Percentiles rank a stretch among this genome's conserved stretches.
phyloP scores from a whole-genome alignment of 92 coral and sea anemone genomes.

The Epizoanthus rinbou region DNA sequence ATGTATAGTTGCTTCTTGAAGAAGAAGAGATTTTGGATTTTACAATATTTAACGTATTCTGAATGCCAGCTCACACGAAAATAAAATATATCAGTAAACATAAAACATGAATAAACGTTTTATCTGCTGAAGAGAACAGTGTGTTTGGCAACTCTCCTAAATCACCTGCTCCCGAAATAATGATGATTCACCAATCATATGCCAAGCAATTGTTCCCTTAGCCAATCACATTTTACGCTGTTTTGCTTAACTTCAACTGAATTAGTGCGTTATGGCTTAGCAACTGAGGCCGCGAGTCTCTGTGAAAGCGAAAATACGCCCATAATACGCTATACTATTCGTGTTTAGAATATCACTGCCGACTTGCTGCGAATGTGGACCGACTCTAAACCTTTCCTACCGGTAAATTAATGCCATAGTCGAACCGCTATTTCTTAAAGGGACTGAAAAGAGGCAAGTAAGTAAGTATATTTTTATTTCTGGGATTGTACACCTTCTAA shows the following conservation, averaged over 20 bases:
- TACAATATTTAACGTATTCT: no score
- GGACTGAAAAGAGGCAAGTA: not conserved
- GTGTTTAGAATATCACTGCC: not conserved
- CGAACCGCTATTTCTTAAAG: not conserved
- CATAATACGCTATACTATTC: not conserved
- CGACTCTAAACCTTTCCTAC: not conserved
- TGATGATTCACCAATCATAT: slow-evolving; percentile 9
- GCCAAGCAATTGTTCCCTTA: slow-evolving; percentile 11
- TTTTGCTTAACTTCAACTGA: not conserved
- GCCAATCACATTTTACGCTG: slow-evolving; percentile 9
- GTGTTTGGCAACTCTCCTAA: not conserved
- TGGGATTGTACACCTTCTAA: no score
- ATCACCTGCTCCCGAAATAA: slow-evolving; percentile 21
- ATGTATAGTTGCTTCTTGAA: no score
- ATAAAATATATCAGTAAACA: no score
- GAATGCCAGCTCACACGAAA: no score
- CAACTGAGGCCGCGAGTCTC: not conserved
- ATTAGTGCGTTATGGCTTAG: not conserved
- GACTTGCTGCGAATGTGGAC: not conserved
- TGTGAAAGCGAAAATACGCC: not conserved
- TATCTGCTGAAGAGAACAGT: not conserved
- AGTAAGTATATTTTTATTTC: no score
- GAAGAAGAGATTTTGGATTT: no score
- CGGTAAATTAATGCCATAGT: not conserved
- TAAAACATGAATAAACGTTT: no score